phyloP scores from a whole-genome alignment of 2,113 vertebrate genomes.

The Hystrix cristata region DNA sequence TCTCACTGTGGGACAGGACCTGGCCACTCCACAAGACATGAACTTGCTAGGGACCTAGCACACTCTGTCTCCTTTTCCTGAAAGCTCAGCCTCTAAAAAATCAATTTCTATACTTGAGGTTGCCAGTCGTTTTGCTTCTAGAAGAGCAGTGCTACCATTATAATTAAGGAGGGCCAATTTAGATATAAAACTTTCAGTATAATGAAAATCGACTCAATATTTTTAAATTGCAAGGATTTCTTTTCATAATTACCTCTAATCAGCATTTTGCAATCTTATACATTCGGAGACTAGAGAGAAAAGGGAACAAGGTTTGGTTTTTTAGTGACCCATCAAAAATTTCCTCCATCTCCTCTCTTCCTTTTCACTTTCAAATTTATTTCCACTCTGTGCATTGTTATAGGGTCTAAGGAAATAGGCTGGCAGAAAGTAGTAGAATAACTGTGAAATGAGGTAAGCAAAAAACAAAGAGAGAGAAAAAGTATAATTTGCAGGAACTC shows the following conservation, averaged over 20 bases:
- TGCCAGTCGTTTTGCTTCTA: conserved; percentile 14
- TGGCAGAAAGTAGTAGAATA: not conserved
- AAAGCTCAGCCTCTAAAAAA: not conserved
- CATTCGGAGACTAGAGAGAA: not conserved
- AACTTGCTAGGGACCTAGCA: not conserved
- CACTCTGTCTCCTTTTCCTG: not conserved
- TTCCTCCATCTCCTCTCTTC: not conserved
- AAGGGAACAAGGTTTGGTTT: not conserved
- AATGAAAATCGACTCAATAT: not conserved
- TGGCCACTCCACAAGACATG: not conserved
- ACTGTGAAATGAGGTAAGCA: not conserved
- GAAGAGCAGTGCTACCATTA: not conserved
- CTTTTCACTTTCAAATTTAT: not conserved
- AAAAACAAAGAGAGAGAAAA: not conserved
- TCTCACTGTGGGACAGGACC: not conserved
- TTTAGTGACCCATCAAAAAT: not conserved
- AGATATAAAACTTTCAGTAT: not conserved
- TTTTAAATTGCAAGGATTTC: not conserved
- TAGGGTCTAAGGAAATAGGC: not conserved
- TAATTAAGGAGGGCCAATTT: not conserved
- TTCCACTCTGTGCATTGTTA: not conserved
- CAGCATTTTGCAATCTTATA: not conserved
- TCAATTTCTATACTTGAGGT: not conserved
- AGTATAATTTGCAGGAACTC: not conserved
- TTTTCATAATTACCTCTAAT: not conserved